phyloP scores from a whole-genome alignment of 2,888 invertebrate species.

The Caenorhabditis japonica region DNA sequence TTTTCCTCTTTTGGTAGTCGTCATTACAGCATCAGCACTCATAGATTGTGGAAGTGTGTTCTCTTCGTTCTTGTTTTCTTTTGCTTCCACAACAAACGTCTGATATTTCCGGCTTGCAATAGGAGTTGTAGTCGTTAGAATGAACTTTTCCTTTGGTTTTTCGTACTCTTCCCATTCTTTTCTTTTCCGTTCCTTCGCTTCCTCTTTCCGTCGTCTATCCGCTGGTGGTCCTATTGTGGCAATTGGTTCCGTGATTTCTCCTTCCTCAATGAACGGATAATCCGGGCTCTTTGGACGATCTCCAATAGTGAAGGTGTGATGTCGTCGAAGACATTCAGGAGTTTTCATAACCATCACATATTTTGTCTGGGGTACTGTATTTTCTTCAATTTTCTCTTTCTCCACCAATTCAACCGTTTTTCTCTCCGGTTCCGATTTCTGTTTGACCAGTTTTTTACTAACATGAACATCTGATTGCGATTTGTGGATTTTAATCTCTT shows the following conservation, averaged over 20 bases:
- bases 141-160: slow-evolving; percentile 49
- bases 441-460: slow-evolving; percentile 34
- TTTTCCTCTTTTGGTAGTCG: slow-evolving; percentile 38
- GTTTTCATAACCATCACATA: slow-evolving; percentile 56
- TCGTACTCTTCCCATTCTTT: slow-evolving; percentile 46
- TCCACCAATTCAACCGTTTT: slow-evolving; percentile 18
- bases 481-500: slow-evolving; percentile 27
- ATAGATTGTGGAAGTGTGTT: slow-evolving; percentile 22
- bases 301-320: slow-evolving; percentile 62
- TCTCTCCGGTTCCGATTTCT: slow-evolving; percentile 40
- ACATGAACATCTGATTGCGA: slow-evolving; percentile 44
- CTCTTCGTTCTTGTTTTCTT: slow-evolving; percentile 31
- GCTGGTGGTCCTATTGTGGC: slow-evolving; percentile 60
- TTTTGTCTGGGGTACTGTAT: slow-evolving; percentile 27
- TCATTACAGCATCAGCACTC: slow-evolving; percentile 31
- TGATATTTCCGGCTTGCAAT: slow-evolving; percentile 56
- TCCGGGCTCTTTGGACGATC: slow-evolving; percentile 57
- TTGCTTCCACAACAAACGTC: slow-evolving; percentile 57
- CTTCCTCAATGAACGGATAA: slow-evolving; percentile 60
- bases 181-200: slow-evolving; percentile 42
- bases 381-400: slow-evolving; percentile 19
- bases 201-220: slow-evolving; percentile 51
- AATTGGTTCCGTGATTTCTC: slow-evolving; percentile 62
- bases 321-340: slow-evolving; percentile 53
- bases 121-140: slow-evolving; percentile 58